Base-by-base conservation (phyloP, 2,113 vertebrate genomes). In the Brachyhypopomus occidentalis region DNA sequence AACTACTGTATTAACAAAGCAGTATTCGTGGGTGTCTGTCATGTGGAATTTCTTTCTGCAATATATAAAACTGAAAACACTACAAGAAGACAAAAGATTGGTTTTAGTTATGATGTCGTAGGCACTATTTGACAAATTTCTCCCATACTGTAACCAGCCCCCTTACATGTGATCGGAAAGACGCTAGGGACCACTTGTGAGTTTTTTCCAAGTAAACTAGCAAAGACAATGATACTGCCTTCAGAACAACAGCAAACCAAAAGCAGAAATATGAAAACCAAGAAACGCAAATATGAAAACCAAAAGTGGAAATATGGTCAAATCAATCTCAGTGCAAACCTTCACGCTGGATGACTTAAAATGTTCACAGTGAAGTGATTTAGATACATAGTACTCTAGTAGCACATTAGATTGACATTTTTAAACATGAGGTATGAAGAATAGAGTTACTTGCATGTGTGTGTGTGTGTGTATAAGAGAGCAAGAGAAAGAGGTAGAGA, bases 381-480 rank as follows among this genome's bases (percentile, higher is more conserved):
- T 52, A 52, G 45, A 14, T 41, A 41, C 45, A 52, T 8, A 52
- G 45, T 14, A 52, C 45, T 52, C 8, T 52, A 52, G 12, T 14
- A 52, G 45, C 2, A 14, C 45, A 52, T 52, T 11, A 41, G 41
- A 41, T 8, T 2, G 12, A 52, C 12, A 14, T 52, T 45, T 45
- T 45, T 45, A 8, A 45, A 45, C 9, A 11, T 45, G 41, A 45
- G 41, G 41, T 11, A 8, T 45, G 41, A 45, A 8, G 41, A 45
- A 45, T 45, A 11, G 12, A 52, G 17, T 48, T 63, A 14, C 34
- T 70, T 62, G 22, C 56, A 73, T 85, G 82, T 86, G 86, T 88
- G 87, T 90, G 88, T 87, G 82, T 77, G 78, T 64, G 36, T 77
- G 45, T 83, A 82, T 77, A 11, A 14, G 12, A 52, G 45, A 52